Evolutionary conservation across 2,888 invertebrate genomes (phyloP), one percentile per base, ranked within the genome.

Genomic region (Apantesis nais): DNA sequence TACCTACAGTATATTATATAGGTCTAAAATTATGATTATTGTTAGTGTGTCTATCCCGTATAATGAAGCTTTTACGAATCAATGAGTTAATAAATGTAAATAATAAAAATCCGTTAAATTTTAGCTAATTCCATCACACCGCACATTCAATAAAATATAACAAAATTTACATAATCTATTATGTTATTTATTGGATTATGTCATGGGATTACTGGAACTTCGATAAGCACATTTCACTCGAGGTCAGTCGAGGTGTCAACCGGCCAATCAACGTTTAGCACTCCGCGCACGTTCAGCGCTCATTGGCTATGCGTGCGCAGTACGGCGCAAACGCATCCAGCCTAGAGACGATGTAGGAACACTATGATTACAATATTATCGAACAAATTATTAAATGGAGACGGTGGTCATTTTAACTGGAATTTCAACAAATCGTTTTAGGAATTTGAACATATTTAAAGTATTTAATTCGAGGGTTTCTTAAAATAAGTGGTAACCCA

Each of bases 141-240:
- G 2, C 16, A 29, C 22, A 67, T 67, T n/a, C 1, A 39, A 67
- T 25, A 44, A 16, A 39, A 44, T 34, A 37, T 25, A 61, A 62
- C 3, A 62, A n/a, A 39, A 84, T 84, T 83, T 81, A 79, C 86
- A 90, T 87, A 88, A 88, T 89, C 85, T 90, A 88, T n/a, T n/a
- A n/a, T n/a, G n/a, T n/a, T n/a, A n/a, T n/a, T n/a, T n/a, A n/a
- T n/a, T n/a, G n/a, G 89, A 92, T 94, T 94, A 93, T 94, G 93
- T 94, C 93, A 94, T 91, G 90, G 88, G 93, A 91, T 91, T 93
- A 93, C 90, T 93, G 80, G 93, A 92, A 89, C 92, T 92, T 88
- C 90, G 88, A 90, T 91, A 89, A 89, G 90, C 83, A 88, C 87
- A 87, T 90, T 89, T 86, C 86, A 88, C 88, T 89, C 82, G 87